Base-by-base conservation (phyloP, 2,888 invertebrate species). In the Tipula helvola region DNA sequence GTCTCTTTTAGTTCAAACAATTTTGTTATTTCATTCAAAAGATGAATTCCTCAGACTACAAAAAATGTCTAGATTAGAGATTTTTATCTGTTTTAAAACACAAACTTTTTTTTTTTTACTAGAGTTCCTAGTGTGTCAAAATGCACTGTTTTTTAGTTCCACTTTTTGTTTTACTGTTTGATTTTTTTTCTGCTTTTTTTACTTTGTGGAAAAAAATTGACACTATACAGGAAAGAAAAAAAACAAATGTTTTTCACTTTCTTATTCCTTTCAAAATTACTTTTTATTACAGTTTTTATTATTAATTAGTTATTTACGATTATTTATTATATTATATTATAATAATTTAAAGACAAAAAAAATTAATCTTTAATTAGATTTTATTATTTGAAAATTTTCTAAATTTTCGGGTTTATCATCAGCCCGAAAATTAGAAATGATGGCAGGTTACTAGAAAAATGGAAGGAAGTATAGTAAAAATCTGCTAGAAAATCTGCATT, bases 371-470 rank as follows among this genome's bases (percentile, higher is more conserved):
- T 71, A 71, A 71, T 71, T 71, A 71, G 28, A 71, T 71, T 71
- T 71, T 71, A 71, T 71, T 18, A 71, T 71, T 71, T 71, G 71
- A 71, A 71, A 71, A 71, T 84, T 84, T 84, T 84, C 84, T 84
- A 84, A 84, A 39, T 84, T 86, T 86, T 86, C 86, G 86, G 86
- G 86, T 86, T 85, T 86, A 84, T 86, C 86, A 44, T 42, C 86
- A 86, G 86, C 86, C 86, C 86, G 86, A 86, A 86, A 86, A 44
- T 86, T 84, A 84, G 84, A 84, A 84, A 84, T 84, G 86, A 86
- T 86, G 47, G 86, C 86, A 86, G 47, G 47, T 86, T 86, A 44
- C 36, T 86, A 42, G 85, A 42, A 41, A 41, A 41, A 42, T 85
- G 41, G 85, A 85, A 85, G 41, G 42, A 85, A 71, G 71, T 71